Conservation (phyloP, 2,797 vertebrate genomes). For the Kryptolebias ocellatus region DNA sequence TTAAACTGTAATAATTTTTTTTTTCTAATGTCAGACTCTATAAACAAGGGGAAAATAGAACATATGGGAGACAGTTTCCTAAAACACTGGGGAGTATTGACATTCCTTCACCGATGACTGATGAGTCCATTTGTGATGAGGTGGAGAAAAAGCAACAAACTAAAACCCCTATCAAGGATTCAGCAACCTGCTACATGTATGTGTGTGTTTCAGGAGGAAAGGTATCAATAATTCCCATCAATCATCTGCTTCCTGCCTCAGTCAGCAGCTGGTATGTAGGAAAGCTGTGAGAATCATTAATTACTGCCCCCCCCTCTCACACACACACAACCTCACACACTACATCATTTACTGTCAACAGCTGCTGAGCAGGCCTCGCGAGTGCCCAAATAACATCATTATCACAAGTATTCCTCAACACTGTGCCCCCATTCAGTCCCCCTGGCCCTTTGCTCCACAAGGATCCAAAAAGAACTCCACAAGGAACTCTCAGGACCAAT, state of each 20-base stretch:
- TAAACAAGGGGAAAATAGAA: neutral
- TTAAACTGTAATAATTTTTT: slow-evolving; percentile 11
- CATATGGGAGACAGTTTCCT: slow-evolving; percentile 69
- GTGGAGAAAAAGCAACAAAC: slow-evolving; percentile 68
- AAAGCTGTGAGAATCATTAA: slow-evolving; percentile 76
- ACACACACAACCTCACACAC: slow-evolving; percentile 53
- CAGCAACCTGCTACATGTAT: slow-evolving; percentile 43
- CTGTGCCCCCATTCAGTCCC: slow-evolving; percentile 65
- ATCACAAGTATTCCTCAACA: slow-evolving; percentile 79
- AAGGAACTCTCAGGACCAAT: slow-evolving; percentile 33
- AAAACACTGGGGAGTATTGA: slow-evolving; percentile 66
- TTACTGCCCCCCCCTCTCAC: slow-evolving; percentile 44
- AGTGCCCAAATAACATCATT: slow-evolving; percentile 79
- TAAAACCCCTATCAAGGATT: slow-evolving; percentile 61
- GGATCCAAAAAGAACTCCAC: slow-evolving; percentile 59
- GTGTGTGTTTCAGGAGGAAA: slow-evolving; percentile 58
- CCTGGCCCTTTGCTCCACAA: slow-evolving; percentile 58
- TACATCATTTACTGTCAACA: slow-evolving; percentile 79
- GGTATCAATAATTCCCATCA: slow-evolving; percentile 79
- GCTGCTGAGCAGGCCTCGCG: slow-evolving; percentile 72
- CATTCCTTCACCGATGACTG: slow-evolving; percentile 74
- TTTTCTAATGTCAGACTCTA: neutral
- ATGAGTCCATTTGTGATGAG: slow-evolving; percentile 70
- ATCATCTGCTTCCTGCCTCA: slow-evolving; percentile 78
- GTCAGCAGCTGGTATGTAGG: slow-evolving; percentile 79